Conservation (phyloP, 2,797 vertebrate genomes). For the Rhabdophis nuchalis region DNA sequence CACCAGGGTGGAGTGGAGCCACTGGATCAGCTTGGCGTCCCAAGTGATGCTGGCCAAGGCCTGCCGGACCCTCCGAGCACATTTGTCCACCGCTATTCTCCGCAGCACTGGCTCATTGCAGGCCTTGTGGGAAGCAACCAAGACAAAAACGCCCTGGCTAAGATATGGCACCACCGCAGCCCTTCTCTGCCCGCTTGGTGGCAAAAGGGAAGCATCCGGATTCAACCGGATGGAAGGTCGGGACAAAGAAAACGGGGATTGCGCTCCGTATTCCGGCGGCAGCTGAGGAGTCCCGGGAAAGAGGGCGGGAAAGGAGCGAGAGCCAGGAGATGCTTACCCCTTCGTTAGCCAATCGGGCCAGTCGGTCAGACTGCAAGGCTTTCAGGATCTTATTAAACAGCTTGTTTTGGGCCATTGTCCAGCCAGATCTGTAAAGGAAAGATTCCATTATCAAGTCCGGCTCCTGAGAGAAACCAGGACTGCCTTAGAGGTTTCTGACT, state of each 20-base stretch:
- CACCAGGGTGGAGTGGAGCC: conserved; percentile 91
- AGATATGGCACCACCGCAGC: not conserved
- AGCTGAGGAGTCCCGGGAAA: no score
- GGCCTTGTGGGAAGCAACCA: conserved; percentile 67
- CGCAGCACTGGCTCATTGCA: conserved; percentile 92
- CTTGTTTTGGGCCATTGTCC: conserved; percentile 93
- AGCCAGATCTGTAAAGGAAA: conserved; percentile 79
- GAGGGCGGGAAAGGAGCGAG: rapidly evolving
- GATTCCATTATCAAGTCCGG: not conserved
- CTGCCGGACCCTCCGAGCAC: conserved; percentile 91
- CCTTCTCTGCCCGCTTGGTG: not conserved
- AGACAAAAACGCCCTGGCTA: not conserved
- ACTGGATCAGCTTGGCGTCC: conserved; percentile 94
- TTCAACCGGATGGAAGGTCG: not conserved
- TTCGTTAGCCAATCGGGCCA: conserved; percentile 91
- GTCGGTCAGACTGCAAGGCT: conserved; percentile 88
- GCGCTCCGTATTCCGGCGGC: not conserved
- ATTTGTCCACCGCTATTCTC: conserved; percentile 92
- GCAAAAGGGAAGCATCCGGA: not conserved
- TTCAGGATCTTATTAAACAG: conserved; percentile 97
- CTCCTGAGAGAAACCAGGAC: not conserved
- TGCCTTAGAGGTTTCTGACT: not conserved
- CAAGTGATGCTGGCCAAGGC: conserved; percentile 90
- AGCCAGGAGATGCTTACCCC: conserved; percentile 74
- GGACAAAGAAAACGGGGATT: rapidly evolving